Percentiles rank a stretch among this genome's conserved stretches.
These are phyloP conservation scores for Linurgus olivaceus DNA, from an alignment of 2,797 vertebrate genomes.

Conservation along the genomic window DNA sequence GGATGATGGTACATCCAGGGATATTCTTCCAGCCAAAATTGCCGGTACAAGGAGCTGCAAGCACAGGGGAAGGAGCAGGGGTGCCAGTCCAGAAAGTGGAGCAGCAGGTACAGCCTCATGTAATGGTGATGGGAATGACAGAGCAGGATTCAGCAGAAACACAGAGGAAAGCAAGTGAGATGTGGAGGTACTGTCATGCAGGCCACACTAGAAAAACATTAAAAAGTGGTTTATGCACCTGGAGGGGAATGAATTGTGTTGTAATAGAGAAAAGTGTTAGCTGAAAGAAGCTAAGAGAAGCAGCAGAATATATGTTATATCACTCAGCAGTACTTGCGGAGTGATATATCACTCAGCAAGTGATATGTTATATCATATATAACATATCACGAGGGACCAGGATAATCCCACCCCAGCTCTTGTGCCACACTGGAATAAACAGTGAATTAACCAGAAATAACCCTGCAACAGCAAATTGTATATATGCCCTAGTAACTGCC, in stretches of 20 bases:
- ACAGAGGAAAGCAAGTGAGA: not conserved
- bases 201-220: not conserved
- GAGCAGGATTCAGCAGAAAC: not conserved
- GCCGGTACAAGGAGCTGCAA: not conserved
- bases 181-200: not conserved
- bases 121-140: accelerated
- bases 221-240: not conserved
- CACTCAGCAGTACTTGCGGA: not conserved
- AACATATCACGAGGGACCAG: too few relatives aligned
- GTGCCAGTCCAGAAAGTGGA: not conserved
- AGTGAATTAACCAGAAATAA: not conserved
- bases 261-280: not conserved
- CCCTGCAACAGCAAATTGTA: not conserved
- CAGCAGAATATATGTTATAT: not conserved
- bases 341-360: too few relatives aligned
- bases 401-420: not conserved
- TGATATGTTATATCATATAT: too few relatives aligned
- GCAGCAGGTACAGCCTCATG: not conserved
- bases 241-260: not conserved
- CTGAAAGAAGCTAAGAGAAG: not conserved
- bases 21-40: not conserved
- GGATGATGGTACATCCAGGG: not conserved
- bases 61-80: not conserved
- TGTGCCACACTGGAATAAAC: not conserved
- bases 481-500: not conserved